Evolutionary conservation across 2,797 vertebrate species (phyloP), one percentile per base, ranked within the genome.

Genomic region (Chrosomus eos): DNA sequence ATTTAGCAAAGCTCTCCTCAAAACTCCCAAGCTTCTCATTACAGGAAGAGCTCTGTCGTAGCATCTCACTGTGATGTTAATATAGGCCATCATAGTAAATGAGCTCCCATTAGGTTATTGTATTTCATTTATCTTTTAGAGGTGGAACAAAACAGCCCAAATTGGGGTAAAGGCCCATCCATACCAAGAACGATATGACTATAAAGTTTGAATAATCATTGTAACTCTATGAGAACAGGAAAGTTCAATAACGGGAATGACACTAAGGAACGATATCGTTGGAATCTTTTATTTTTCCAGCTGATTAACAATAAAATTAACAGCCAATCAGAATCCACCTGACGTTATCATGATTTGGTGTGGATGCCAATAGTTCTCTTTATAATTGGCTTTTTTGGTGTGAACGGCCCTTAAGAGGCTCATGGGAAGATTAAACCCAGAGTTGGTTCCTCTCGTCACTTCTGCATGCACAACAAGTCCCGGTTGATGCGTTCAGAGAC

Each of bases 1-100:
- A 89, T 90, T 89, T 87, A 88, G 76, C 82, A 90, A 89, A 90
- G 81, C 89, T 81, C 55, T 55, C 58, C 48, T 43, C 72, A 64
- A 81, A 86, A 80, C 79, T 84, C 67, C n/a, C 74, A 45, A 87
- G 84, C 87, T 84, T 86, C 81, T 89, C 84, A 86, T 87, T 87
- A 89, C 86, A 89, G 84, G 60, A 83, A 89, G 81, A 86, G 82
- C 78, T 81, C 58, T 21, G 43, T 78, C 45, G 0, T 66, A 48
- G 28, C 5, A 66, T 82, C 76, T 83, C 55, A 72, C 38, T 60
- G 76, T 62, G 31, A 62, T n/a, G 71, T 75, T 86, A 86, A 87
- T 83, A 88, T 84, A 88, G 79, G 85, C 82, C 87, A 83, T 72
- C 9, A 38, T 82, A 66, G 80, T 80, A 76, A 88, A 88, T 33